A percentile compares a stretch with the other conserved stretches of the same genome.
These are phyloP conservation scores for Aplidium turbinatum DNA, from an alignment of 23 tunicate genomes.

Conservation along the genomic window DNA sequence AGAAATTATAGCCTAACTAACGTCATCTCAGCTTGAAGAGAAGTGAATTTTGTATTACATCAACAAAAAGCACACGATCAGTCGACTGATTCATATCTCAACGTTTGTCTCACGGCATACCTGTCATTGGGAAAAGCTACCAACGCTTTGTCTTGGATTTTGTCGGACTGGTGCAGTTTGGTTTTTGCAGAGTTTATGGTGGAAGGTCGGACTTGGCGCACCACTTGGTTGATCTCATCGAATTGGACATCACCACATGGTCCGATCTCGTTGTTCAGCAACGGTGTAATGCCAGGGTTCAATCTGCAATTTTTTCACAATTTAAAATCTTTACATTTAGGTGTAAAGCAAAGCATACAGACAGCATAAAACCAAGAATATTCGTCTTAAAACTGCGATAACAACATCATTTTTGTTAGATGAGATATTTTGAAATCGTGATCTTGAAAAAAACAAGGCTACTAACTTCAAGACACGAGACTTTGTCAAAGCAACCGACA, in stretches of 20 bases:
- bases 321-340: neutral
- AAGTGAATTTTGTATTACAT: no score
- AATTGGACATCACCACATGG: conserved; percentile 54
- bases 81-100: no score
- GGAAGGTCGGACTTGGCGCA: conserved; percentile 44
- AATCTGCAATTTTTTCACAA: conserved; percentile 28
- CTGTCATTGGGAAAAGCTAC: conserved; percentile 87
- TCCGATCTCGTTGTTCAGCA: conserved; percentile 72
- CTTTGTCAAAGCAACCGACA: conserved; percentile 51
- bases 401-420: no score
- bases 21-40: no score
- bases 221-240: conserved; percentile 43
- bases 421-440: no score
- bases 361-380: neutral
- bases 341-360: neutral
- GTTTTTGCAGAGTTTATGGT: conserved; percentile 49
- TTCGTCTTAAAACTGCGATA: no score
- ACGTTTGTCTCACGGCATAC: conserved; percentile 24
- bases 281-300: conserved; percentile 80
- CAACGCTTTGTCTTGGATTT: conserved; percentile 11
- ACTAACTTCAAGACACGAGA: conserved; percentile 20
- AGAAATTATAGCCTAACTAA: no score
- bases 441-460: no score
- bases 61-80: no score
- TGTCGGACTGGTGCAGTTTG: conserved; percentile 24